Evolutionary conservation across 2,113 vertebrate species (phyloP).

Genomic region (Ameiurus melas): DNA sequence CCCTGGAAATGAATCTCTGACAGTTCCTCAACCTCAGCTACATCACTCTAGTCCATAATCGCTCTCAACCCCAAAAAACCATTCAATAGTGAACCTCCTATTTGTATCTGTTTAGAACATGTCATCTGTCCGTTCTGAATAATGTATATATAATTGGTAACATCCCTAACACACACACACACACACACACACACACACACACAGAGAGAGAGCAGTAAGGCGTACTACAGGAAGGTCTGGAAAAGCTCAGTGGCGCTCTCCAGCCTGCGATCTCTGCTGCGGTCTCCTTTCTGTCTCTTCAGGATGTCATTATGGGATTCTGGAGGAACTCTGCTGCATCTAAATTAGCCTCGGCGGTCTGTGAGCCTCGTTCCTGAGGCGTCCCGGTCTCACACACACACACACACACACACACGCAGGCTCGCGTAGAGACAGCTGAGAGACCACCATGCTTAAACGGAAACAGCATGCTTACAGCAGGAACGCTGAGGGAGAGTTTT

Average conservation of each 20-base stretch:
- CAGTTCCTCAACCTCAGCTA: no score
- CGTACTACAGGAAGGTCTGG: constrained; percentile 14
- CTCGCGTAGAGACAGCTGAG: background rate
- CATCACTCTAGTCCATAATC: no score
- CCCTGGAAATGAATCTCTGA: background rate
- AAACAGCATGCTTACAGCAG: constrained; percentile 18
- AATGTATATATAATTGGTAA: background rate
- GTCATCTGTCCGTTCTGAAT: background rate
- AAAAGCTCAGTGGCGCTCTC: constrained; percentile 38
- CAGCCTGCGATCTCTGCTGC: constrained; percentile 39
- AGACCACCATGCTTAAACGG: constrained; percentile 11
- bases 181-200: background rate
- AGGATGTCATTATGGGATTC: constrained; percentile 50
- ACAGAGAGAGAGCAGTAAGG: constrained; percentile 8
- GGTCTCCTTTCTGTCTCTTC: constrained; percentile 47
- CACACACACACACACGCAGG: constrained; percentile 11
- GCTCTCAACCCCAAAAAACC: background rate
- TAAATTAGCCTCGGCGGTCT: constrained; percentile 46
- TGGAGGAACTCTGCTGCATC: constrained; percentile 32
- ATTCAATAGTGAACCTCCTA: background rate
- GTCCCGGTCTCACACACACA: constrained; percentile 11
- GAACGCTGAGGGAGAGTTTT: background rate
- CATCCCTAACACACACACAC: constrained; percentile 11
- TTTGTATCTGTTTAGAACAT: background rate
- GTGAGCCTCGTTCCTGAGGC: constrained; percentile 24